Conservation (phyloP, 64 coral and sea anemone genomes). For the Montipora sp. region DNA sequence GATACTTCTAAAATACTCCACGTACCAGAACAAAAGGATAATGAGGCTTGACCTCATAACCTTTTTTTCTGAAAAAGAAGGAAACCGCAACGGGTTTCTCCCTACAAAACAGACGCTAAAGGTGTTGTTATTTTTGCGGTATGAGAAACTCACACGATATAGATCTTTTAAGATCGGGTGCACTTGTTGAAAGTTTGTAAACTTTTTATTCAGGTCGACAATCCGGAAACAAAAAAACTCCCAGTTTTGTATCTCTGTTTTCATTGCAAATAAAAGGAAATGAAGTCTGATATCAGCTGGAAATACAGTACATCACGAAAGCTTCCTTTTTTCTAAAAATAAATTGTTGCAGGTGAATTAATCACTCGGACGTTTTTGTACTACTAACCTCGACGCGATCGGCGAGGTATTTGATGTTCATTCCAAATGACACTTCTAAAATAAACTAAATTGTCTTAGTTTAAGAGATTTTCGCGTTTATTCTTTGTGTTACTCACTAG, state of each 20-base stretch:
- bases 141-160: not conserved
- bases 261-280: constrained; percentile 17
- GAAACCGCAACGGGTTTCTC: not conserved
- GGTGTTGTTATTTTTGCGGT: not conserved
- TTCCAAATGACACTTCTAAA: no score
- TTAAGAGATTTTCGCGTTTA: no score
- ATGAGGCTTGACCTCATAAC: not conserved
- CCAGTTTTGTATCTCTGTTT: constrained; percentile 34
- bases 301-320: constrained; percentile 22
- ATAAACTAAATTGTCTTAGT: no score
- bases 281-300: not conserved
- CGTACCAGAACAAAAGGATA: not conserved
- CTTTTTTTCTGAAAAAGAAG: not conserved
- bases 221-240: not conserved
- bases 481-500: not conserved
- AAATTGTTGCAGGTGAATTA: not conserved
- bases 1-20: not conserved
- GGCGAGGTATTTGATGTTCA: no score
- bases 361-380: no score
- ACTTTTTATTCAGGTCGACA: constrained; percentile 15
- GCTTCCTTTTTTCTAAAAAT: not conserved
- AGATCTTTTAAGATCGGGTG: constrained; percentile 1
- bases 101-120: not conserved
- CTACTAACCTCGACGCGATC: no score
- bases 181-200: constrained; percentile 27